phyloP scores from a whole-genome alignment of 2,888 invertebrate genomes.

The Heteromurus nitidus region DNA sequence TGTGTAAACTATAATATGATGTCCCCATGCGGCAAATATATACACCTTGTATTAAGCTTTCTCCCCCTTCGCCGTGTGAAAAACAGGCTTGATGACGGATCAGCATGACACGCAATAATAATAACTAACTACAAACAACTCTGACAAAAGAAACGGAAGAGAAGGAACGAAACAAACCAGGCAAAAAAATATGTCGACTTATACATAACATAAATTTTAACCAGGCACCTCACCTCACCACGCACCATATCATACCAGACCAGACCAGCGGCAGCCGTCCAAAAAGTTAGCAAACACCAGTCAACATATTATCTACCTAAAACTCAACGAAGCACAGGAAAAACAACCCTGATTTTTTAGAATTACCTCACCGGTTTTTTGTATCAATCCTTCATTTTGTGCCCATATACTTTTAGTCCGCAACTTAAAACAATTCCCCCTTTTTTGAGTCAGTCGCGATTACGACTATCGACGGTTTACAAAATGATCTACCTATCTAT shows the following conservation, averaged over 20 bases:
- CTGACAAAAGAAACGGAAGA: conserved; percentile 2
- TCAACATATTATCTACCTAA: background rate
- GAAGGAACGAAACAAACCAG: background rate
- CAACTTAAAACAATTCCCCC: too few relatives aligned
- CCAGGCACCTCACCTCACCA: background rate
- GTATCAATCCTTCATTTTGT: background rate
- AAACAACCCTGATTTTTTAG: conserved; percentile 1
- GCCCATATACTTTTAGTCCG: too few relatives aligned
- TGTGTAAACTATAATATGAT: conserved; percentile 17
- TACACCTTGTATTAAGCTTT: too few relatives aligned
- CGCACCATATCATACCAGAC: background rate
- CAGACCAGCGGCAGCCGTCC: conserved; percentile 10
- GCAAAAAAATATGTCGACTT: background rate
- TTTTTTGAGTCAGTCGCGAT: too few relatives aligned
- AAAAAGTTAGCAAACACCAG: conserved; percentile 15
- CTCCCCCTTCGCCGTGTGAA: conserved; percentile 13
- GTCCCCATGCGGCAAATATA: conserved; percentile 15
- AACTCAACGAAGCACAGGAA: background rate
- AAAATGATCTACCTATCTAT: too few relatives aligned
- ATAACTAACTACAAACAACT: background rate
- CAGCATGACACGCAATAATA: conserved; percentile 39
- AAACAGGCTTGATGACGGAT: conserved; percentile 58
- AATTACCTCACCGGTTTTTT: background rate
- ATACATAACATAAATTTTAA: background rate
- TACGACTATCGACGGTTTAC: too few relatives aligned